Evolutionary conservation across 2,888 invertebrate genomes (phyloP).

Genomic region (Xylocampa areola): DNA sequence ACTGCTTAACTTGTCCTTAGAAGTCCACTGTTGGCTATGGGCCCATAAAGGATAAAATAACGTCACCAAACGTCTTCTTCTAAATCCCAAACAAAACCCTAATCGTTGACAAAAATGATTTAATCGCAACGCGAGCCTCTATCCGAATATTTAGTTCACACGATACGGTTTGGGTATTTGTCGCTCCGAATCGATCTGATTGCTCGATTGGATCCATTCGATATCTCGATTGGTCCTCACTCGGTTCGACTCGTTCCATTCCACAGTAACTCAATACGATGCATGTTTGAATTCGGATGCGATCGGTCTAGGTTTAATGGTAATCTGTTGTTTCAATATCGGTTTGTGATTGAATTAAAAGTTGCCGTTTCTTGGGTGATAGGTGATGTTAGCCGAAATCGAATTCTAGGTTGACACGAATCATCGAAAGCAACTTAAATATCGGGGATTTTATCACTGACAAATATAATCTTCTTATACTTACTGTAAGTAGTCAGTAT

Average conservation of each 20-base stretch:
- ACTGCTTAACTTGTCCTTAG: too few species aligned
- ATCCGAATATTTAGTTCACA: constrained; percentile 37
- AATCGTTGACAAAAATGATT: constrained; percentile 22
- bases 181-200: constrained; percentile 64
- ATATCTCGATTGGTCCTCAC: constrained; percentile 69
- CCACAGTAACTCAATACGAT: constrained; percentile 71
- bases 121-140: constrained; percentile 22
- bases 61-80: too few species aligned
- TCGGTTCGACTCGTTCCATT: constrained; percentile 56
- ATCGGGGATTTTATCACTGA: too few species aligned
- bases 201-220: constrained; percentile 76
- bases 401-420: too few species aligned
- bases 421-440: too few species aligned
- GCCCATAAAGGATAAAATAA: too few species aligned
- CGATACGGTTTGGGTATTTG: constrained; percentile 37
- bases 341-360: constrained; percentile 39
- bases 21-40: too few species aligned
- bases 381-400: too few species aligned
- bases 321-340: constrained; percentile 36
- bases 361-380: constrained; percentile 14
- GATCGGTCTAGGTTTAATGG: constrained; percentile 65
- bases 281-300: constrained; percentile 74
- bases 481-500: too few species aligned
- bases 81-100: constrained; percentile 6
- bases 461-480: too few species aligned